Percentiles rank a stretch among this genome's conserved stretches.
Evolutionary conservation across 2,113 vertebrate species (phyloP).

Genomic region (Campylorhamphus procurvoides): DNA sequence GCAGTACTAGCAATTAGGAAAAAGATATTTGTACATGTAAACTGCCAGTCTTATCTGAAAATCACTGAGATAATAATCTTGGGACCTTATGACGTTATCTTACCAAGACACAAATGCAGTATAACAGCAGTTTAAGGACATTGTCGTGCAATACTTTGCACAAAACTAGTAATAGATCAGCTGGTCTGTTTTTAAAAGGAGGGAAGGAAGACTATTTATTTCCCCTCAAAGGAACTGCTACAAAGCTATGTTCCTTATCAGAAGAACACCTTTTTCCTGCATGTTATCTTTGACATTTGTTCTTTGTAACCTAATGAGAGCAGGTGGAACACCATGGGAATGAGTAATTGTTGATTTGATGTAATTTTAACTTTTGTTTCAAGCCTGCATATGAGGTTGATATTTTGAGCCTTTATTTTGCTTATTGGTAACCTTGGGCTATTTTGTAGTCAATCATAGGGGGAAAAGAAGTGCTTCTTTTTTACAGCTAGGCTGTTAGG

Average conservation of each 20-base stretch:
- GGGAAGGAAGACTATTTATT: slow-evolving; percentile 63
- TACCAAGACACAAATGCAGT: not conserved
- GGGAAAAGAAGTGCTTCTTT: not conserved
- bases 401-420: slow-evolving; percentile 34
- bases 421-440: slow-evolving; percentile 18
- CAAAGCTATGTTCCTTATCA: slow-evolving; percentile 61
- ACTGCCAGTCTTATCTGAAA: not conserved
- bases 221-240: slow-evolving; percentile 44
- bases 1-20: not conserved
- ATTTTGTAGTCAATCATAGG: not conserved
- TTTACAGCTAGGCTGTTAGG: not conserved
- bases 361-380: slow-evolving; percentile 49
- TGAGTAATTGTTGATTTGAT: slow-evolving; percentile 54
- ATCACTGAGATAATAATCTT: slow-evolving; percentile 35
- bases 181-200: slow-evolving; percentile 49
- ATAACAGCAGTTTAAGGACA: not conserved
- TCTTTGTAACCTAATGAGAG: slow-evolving; percentile 35
- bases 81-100: not conserved
- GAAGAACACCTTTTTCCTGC: slow-evolving; percentile 67
- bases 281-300: slow-evolving; percentile 63
- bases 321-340: slow-evolving; percentile 53
- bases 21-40: not conserved
- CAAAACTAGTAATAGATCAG: slow-evolving; percentile 43
- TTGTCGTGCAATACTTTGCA: slow-evolving; percentile 1
- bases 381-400: not conserved